Conservation (phyloP, 2,888 invertebrate species). For the Callosobruchus maculatus region DNA sequence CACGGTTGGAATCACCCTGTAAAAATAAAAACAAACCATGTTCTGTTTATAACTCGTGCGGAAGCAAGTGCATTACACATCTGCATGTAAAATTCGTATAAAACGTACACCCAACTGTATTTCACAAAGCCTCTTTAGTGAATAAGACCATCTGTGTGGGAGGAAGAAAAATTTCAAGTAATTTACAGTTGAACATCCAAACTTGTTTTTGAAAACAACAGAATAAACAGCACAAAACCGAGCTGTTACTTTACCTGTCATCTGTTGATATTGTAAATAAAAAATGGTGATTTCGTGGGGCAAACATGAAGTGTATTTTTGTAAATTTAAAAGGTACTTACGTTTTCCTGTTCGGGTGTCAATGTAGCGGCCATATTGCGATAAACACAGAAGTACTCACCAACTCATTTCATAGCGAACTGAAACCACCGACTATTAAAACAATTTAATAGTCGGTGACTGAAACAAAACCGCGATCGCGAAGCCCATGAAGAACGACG, state of each 20-base stretch:
- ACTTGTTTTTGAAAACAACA: background rate
- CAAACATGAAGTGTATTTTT: background rate
- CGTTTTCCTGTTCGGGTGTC: slow-evolving; percentile 75
- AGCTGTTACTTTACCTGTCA: background rate
- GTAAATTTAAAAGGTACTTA: slow-evolving; percentile 50
- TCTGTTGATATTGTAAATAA: background rate
- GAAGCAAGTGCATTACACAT: background rate
- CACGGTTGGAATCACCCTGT: background rate
- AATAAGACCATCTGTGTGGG: background rate
- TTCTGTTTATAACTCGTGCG: background rate
- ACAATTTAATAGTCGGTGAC: no score
- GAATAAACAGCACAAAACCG: background rate
- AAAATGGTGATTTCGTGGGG: background rate
- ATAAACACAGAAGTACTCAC: slow-evolving; percentile 20
- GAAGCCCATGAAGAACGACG: background rate
- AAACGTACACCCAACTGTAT: background rate
- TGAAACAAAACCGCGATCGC: background rate
- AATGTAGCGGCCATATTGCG: slow-evolving; percentile 64
- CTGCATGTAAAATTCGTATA: no score
- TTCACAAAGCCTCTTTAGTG: background rate
- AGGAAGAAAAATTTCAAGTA: background rate
- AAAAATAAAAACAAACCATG: background rate
- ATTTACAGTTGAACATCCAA: background rate
- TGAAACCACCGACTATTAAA: background rate
- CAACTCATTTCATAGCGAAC: background rate